Conservation (phyloP, 2,888 invertebrate genomes). For the Leucophenga maculata region DNA sequence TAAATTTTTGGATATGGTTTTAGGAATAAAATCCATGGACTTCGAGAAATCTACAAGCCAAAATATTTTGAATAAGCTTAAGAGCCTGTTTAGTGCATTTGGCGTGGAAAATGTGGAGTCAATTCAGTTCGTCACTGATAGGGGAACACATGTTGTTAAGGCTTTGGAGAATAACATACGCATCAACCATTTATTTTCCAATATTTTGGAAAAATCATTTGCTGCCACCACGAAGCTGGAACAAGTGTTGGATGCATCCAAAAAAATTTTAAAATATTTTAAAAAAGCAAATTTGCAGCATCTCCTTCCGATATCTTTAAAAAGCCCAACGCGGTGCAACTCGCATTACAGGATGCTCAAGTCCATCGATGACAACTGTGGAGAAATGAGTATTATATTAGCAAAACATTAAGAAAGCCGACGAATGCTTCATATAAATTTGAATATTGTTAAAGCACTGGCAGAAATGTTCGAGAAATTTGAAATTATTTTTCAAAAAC, state of each 20-base stretch:
- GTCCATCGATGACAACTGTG: conserved; percentile 38
- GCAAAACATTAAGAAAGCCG: conserved; percentile 25
- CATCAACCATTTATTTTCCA: conserved; percentile 34
- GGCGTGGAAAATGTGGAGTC: conserved; percentile 30
- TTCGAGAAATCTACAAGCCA: conserved; percentile 35
- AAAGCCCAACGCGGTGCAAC: conserved; percentile 36
- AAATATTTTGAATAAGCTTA: conserved; percentile 32
- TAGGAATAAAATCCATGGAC: conserved; percentile 42
- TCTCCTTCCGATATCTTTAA: conserved; percentile 29
- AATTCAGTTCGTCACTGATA: conserved; percentile 36
- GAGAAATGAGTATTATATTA: conserved; percentile 29
- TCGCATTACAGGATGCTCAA: conserved; percentile 38
- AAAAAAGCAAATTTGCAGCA: conserved; percentile 41
- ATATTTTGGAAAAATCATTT: conserved; percentile 31
- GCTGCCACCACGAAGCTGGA: conserved; percentile 25
- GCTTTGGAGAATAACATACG: conserved; percentile 34
- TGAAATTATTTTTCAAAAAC: no score
- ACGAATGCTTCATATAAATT: no score
- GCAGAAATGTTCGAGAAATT: no score
- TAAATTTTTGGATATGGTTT: conserved; percentile 31
- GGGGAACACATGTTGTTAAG: conserved; percentile 29
- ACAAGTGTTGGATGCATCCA: conserved; percentile 19
- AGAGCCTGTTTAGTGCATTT: conserved; percentile 34
- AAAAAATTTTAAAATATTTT: conserved; percentile 31
- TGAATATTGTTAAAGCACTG: no score